These are phyloP conservation scores for Hirtodrosophila alboralis DNA, from an alignment of 2,888 invertebrate genomes.

Conservation along the genomic window DNA sequence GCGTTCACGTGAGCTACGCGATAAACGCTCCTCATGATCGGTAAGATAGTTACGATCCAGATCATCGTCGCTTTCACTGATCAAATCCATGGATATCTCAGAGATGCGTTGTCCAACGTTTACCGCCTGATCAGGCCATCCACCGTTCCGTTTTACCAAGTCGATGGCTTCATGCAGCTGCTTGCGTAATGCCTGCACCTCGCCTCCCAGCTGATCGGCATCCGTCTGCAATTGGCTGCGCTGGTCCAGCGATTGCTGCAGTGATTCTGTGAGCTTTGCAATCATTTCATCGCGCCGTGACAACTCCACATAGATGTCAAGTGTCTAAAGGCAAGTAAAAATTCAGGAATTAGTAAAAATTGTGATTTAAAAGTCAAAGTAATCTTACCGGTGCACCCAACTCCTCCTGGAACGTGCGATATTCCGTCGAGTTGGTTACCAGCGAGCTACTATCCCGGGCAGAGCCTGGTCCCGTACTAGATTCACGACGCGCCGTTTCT, in stretches of 20 bases:
- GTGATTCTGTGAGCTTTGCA: slow-evolving; percentile 88
- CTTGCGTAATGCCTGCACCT: slow-evolving; percentile 86
- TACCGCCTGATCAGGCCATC: slow-evolving; percentile 79
- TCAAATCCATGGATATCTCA: slow-evolving; percentile 84
- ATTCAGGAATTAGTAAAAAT: not conserved
- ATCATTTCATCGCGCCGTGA: slow-evolving; percentile 89
- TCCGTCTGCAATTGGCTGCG: slow-evolving; percentile 87
- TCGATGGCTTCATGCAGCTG: slow-evolving; percentile 85
- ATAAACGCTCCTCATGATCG: slow-evolving; percentile 80
- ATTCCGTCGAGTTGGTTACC: slow-evolving; percentile 86
- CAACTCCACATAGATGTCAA: slow-evolving; percentile 89
- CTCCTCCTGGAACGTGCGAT: slow-evolving; percentile 89
- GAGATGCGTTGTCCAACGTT: slow-evolving; percentile 83
- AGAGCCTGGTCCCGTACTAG: slow-evolving; percentile 74
- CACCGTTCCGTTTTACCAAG: slow-evolving; percentile 78
- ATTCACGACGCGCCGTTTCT: slow-evolving; percentile 73
- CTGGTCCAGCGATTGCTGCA: slow-evolving; percentile 88
- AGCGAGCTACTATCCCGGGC: slow-evolving; percentile 82
- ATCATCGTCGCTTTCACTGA: slow-evolving; percentile 84
- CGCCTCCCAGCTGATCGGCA: slow-evolving; percentile 86
- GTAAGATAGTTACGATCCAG: slow-evolving; percentile 80
- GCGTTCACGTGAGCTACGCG: slow-evolving; percentile 81
- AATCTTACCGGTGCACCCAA: slow-evolving; percentile 87
- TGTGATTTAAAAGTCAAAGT: no score
- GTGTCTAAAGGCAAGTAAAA: slow-evolving; percentile 85